phyloP scores from a whole-genome alignment of 2,113 vertebrate species.

The Prolemur simus region DNA sequence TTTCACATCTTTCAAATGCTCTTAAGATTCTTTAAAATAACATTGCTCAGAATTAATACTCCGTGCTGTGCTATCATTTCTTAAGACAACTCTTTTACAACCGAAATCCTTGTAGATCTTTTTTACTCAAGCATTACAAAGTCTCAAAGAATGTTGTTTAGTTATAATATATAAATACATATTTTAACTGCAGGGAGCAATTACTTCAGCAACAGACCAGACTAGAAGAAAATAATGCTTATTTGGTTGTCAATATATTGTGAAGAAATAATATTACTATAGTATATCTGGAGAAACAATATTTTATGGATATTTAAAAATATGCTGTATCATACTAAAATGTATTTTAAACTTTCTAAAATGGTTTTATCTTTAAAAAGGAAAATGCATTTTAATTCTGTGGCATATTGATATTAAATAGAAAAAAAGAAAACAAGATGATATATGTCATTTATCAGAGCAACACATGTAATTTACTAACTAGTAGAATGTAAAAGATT shows the following conservation, averaged over 20 bases:
- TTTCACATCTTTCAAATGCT: neutral
- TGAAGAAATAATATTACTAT: neutral
- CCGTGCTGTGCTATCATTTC: neutral
- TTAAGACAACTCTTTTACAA: neutral
- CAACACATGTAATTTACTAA: neutral
- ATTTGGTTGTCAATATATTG: neutral
- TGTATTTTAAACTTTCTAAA: neutral
- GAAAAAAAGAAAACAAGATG: neutral
- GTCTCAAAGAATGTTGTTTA: neutral
- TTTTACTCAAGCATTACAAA: neutral
- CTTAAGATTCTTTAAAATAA: neutral
- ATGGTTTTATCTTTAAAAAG: neutral
- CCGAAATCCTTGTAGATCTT: neutral
- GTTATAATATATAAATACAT: neutral
- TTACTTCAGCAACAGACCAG: neutral
- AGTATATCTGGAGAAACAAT: neutral
- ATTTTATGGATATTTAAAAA: neutral
- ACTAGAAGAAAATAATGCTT: neutral
- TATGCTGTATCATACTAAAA: neutral
- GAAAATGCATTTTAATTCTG: neutral
- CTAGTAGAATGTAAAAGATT: neutral
- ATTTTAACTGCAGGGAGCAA: neutral
- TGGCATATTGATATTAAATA: neutral
- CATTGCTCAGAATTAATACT: neutral
- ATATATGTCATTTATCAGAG: neutral